phyloP scores from a whole-genome alignment of 2,797 vertebrate species.

The Borostomias antarcticus region DNA sequence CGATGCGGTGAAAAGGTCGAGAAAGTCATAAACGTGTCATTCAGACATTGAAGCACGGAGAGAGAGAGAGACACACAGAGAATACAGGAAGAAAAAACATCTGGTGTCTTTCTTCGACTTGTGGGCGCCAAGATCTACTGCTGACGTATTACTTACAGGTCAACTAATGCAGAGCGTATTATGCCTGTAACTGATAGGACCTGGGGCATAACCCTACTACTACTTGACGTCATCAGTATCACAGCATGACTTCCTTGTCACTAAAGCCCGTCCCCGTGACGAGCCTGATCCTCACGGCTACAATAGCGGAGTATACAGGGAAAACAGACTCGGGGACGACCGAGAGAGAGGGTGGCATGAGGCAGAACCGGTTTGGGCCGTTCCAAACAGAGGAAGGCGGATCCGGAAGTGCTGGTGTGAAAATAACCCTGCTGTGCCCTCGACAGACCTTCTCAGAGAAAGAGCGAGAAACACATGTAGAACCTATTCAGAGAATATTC shows the following conservation, averaged over 20 bases:
- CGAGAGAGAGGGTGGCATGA: constrained; percentile 54
- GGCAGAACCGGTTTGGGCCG: constrained; percentile 60
- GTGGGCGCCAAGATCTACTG: no score
- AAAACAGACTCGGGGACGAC: constrained; percentile 23
- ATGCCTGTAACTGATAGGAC: no score
- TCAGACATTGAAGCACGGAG: background rate
- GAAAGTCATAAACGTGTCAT: no score
- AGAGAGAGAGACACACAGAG: background rate
- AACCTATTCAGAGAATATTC: no score
- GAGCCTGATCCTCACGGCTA: background rate
- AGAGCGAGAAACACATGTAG: background rate
- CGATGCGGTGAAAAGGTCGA: no score
- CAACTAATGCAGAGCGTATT: no score
- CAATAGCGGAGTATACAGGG: constrained; percentile 6
- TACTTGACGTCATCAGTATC: no score
- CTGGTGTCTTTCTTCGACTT: no score
- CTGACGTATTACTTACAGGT: no score
- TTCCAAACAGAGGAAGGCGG: constrained; percentile 22
- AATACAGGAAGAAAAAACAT: background rate
- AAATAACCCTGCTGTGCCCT: background rate
- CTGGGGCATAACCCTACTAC: no score
- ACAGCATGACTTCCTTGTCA: background rate
- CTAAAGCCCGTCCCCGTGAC: background rate
- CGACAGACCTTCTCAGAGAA: background rate
- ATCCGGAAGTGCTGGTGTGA: constrained; percentile 32